Percentiles rank a stretch among this genome's conserved stretches.
phyloP scores from a whole-genome alignment of 2,113 vertebrate genomes.

The Mobula hypostoma region DNA sequence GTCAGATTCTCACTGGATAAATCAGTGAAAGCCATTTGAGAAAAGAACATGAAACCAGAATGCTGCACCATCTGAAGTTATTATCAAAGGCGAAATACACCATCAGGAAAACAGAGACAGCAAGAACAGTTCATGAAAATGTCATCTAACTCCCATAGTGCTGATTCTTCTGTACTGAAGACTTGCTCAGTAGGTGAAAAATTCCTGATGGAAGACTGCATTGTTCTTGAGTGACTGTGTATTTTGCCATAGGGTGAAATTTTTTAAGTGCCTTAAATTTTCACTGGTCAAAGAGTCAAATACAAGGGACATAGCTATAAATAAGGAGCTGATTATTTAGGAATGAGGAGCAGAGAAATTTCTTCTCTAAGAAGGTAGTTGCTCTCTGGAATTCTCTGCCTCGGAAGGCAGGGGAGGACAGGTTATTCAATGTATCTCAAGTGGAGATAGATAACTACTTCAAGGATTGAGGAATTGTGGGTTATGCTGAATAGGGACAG shows the following conservation, averaged over 20 bases:
- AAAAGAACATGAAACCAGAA: not conserved
- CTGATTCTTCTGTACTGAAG: not conserved
- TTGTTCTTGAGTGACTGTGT: not conserved
- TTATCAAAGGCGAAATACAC: constrained; percentile 42
- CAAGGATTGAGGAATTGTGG: too few species aligned
- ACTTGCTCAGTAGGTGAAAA: not conserved
- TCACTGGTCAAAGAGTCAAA: too few species aligned
- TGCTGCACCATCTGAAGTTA: constrained; percentile 40
- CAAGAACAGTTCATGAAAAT: constrained; percentile 45
- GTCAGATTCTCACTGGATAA: constrained; percentile 50
- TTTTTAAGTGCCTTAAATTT: not conserved
- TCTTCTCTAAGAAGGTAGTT: too few species aligned
- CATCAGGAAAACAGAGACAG: constrained; percentile 44
- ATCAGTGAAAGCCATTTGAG: constrained; percentile 47
- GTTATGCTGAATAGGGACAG: too few species aligned
- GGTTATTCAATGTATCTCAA: too few species aligned
- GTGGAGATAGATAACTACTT: too few species aligned
- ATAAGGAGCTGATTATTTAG: too few species aligned
- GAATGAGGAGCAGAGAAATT: too few species aligned
- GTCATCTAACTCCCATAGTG: not conserved
- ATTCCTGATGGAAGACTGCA: not conserved
- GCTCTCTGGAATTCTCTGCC: too few species aligned
- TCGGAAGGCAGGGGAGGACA: too few species aligned
- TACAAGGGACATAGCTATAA: too few species aligned
- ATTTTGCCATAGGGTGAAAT: not conserved